Base-by-base conservation (phyloP, 2,113 vertebrate genomes). In the Chionomys nivalis region DNA sequence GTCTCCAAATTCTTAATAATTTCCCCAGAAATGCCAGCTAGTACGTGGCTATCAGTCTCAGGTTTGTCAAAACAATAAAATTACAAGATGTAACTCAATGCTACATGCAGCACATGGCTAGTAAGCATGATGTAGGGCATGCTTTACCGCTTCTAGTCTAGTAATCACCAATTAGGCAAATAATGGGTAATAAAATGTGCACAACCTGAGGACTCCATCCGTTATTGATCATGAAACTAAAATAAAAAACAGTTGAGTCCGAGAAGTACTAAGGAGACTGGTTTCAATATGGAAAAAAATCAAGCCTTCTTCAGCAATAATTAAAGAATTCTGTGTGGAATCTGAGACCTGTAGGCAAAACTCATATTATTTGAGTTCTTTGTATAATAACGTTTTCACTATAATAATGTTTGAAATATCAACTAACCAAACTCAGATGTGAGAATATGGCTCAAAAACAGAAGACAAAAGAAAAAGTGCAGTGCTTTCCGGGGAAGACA, bases 341-440 rank as follows among this genome's bases (percentile, higher is more conserved):
- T 96, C 81, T 97, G 95, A 97, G 92, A 93, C 92, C 75, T 94
- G 96, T 93, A 96, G 89, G 87, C 86, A 94, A 96, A 94, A 93
- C 81, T 89, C 77, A 88, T 91, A 96, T 95, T 93, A 96, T 97
- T 97, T 93, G 90, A 95, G 90, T 94, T 97, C 94, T 91, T 52
- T 91, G 65, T 95, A 96, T 93, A 96, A 95, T 96, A 97, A 97
- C 7, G 0, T 96, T 97, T 97, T 95, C 93, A 94, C 94, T 95
- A 94, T 96, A 98, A 96, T 95, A 94, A 95, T 96, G 93, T 97
- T 98, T 97, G 96, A 98, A 97, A 97, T 97, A 96, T 81, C 82
- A 66, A 96, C 92, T 97, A 96, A 97, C 95, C 95, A 97, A 96
- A 97, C 42, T 97, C 97, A 97, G 94, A 96, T 97, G 97, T 98